Evolutionary conservation across 2,113 vertebrate species (phyloP).

Genomic region (Ctenomys sociabilis): DNA sequence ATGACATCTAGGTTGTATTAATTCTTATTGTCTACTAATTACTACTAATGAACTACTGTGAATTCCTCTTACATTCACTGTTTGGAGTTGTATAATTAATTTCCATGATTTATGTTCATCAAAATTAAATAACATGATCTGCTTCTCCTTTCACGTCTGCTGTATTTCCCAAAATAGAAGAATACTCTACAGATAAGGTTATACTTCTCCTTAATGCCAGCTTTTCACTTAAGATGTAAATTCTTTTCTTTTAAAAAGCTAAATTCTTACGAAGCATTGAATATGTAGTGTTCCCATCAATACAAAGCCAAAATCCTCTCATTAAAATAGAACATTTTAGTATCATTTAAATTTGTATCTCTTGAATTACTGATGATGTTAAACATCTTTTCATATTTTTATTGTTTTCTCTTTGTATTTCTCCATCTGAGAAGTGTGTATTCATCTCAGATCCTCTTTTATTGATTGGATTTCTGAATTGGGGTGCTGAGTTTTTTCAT

Average conservation of each 20-base stretch:
- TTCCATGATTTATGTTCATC: constrained; percentile 53
- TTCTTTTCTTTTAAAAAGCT: neutral
- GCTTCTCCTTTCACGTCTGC: neutral
- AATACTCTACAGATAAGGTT: neutral
- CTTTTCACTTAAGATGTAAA: constrained; percentile 39
- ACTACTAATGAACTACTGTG: constrained; percentile 21
- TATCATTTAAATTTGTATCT: too few species aligned
- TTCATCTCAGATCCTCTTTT: too few species aligned
- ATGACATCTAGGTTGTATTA: neutral
- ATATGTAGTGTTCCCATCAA: neutral
- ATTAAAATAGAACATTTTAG: constrained; percentile 28
- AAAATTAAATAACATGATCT: constrained; percentile 47
- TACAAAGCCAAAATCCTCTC: neutral
- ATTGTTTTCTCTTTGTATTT: too few species aligned
- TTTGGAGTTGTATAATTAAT: constrained; percentile 39
- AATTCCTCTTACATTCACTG: neutral
- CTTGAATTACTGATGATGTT: too few species aligned
- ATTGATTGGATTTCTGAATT: too few species aligned
- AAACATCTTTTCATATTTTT: too few species aligned
- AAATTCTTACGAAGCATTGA: constrained; percentile 9
- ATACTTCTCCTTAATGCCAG: neutral
- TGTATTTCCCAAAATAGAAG: constrained; percentile 19
- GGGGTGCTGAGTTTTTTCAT: too few species aligned
- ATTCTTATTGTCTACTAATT: neutral
- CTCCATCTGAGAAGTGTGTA: too few species aligned